Base-by-base conservation (phyloP, 2,113 vertebrate species). In the Gadus macrocephalus region DNA sequence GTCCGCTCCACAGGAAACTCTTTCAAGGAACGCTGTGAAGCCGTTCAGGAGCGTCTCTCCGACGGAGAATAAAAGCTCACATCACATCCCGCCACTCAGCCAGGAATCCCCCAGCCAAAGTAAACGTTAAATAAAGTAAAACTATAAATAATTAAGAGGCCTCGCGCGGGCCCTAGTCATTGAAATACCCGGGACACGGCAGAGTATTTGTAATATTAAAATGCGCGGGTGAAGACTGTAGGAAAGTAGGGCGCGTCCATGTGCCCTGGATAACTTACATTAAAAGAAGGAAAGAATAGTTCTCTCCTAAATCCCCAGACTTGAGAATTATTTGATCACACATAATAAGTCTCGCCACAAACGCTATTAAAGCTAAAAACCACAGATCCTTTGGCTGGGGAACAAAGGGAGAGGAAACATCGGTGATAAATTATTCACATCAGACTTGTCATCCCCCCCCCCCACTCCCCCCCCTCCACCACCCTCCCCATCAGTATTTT, bases 381-480 rank as follows among this genome's bases (percentile, higher is more conserved):
- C 70, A 49, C 62, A 42, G 76, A 84, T 89, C 83, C 75, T 85
- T 87, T 91, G 87, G 88, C 88, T 73, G 16, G 14, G 88, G 86
- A 91, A 91, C 88, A 92, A 92, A 91, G 89, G 77, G 73, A 81
- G 71, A 70, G 25, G 83, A 88, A 85, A 89, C 86, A 87, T 76
- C 70, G 76, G 68, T 87, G 71, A 89, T 92, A 82, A 91, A 91
- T 92, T 85, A 92, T 92, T 92, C 89, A 92, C 75, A 76, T 82
- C 84, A 75, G 76, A 87, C 86, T 84, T 81, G 84, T 86, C 75
- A 17, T 79, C 85, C 79, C 77, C 76, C 79, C 78, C 70, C 42
- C 65, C 6, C 1, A 78, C 85, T 78, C 77, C 76, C 79, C 78
- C 70, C 42, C 65, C 6, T 4, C 63, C 6, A 38, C 69, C 65